phyloP scores from a whole-genome alignment of 1,140 invertebrate genomes.

The Drosophila baimaii region DNA sequence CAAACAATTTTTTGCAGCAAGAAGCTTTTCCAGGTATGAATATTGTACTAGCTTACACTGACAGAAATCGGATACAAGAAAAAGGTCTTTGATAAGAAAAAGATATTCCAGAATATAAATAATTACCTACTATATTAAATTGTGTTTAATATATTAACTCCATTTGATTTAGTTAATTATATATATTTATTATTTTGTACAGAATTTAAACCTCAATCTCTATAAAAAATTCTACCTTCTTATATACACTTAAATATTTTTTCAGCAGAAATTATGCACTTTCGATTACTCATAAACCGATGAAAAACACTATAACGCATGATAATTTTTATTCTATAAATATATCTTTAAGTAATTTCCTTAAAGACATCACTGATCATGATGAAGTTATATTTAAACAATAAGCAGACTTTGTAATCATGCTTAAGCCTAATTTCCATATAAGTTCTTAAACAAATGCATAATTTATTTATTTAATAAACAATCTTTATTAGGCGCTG shows the following conservation, averaged over 20 bases:
- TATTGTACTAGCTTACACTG: slow-evolving; percentile 17
- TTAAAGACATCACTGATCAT: too few relatives aligned
- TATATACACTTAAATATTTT: too few relatives aligned
- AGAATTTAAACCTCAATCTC: too few relatives aligned
- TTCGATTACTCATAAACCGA: too few relatives aligned
- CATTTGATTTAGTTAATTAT: neutral
- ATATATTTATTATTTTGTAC: neutral
- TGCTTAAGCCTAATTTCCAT: neutral
- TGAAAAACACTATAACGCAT: too few relatives aligned
- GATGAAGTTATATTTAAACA: neutral
- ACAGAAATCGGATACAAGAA: neutral
- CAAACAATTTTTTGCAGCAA: neutral
- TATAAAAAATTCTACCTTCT: too few relatives aligned
- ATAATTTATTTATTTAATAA: neutral
- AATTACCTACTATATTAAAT: too few relatives aligned
- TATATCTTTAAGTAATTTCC: too few relatives aligned
- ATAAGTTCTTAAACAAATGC: neutral
- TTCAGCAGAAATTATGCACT: too few relatives aligned
- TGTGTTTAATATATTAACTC: neutral
- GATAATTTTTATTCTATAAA: too few relatives aligned
- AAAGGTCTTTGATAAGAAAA: too few relatives aligned
- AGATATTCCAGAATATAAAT: too few relatives aligned
- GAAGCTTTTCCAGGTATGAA: neutral
- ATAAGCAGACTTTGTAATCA: neutral
- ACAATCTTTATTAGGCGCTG: neutral